Percentiles rank a stretch among this genome's conserved stretches.
Conservation (phyloP, 1,140 invertebrate genomes). For the Pachypsylla venusta region DNA sequence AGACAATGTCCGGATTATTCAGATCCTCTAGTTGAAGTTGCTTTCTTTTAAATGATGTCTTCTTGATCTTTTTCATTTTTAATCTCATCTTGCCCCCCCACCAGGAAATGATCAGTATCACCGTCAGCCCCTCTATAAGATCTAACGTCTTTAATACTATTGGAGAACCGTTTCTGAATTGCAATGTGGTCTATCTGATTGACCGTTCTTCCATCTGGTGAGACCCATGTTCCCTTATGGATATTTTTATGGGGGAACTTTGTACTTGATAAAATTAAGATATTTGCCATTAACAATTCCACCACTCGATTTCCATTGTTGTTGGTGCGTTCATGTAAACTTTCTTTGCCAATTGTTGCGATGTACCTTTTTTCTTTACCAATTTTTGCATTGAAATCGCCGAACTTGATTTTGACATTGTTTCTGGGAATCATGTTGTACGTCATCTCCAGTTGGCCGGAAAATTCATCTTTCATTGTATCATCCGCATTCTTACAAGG, state of each 20-base stretch:
- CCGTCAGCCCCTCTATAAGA: constrained; percentile 15
- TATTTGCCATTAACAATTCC: constrained; percentile 19
- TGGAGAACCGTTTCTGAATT: constrained; percentile 14
- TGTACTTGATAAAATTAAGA: constrained; percentile 19
- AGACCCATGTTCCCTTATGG: constrained; percentile 20
- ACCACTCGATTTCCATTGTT: constrained; percentile 20
- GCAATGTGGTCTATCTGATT: constrained; percentile 20
- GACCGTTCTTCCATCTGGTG: constrained; percentile 16
- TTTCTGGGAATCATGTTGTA: constrained; percentile 12
- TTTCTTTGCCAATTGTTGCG: constrained; percentile 26
- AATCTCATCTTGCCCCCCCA: constrained; percentile 14
- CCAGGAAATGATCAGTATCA: constrained; percentile 17
- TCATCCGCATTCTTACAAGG: constrained; percentile 18
- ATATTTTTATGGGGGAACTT: constrained; percentile 21
- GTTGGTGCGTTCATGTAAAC: constrained; percentile 23
- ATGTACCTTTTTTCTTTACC: constrained; percentile 15
- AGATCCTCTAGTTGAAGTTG: background rate
- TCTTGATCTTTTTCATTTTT: constrained; percentile 6
- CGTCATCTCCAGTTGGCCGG: constrained; percentile 15
- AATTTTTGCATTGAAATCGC: constrained; percentile 20
- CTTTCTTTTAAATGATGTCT: background rate
- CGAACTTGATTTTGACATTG: constrained; percentile 17
- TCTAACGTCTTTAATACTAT: constrained; percentile 14
- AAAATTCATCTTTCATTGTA: constrained; percentile 18
- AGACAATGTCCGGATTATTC: background rate